Conservation (phyloP, 2,797 vertebrate genomes). For the Cyprinodon diabolis region DNA sequence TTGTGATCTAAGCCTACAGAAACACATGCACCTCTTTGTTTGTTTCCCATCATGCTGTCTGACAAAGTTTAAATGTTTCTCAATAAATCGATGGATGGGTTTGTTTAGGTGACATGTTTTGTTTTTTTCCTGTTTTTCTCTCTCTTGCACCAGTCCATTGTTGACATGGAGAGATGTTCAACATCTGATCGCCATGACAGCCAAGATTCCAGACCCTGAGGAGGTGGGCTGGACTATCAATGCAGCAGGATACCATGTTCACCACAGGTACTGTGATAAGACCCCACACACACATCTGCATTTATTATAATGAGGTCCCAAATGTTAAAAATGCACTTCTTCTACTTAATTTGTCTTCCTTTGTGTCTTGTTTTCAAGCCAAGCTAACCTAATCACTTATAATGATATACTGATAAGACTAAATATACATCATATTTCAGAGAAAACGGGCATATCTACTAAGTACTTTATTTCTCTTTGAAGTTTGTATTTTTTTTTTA, state of each 20-base stretch:
- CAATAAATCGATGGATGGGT: constrained; percentile 57
- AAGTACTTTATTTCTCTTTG: no score
- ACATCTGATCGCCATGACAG: constrained; percentile 81
- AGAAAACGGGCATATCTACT: no score
- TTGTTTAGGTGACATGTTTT: constrained; percentile 28
- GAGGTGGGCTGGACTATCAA: constrained; percentile 80
- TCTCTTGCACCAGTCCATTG: constrained; percentile 76
- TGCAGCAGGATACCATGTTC: constrained; percentile 78
- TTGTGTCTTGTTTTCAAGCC: no score
- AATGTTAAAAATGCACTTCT: no score
- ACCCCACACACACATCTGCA: neutral
- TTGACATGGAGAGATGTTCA: constrained; percentile 83
- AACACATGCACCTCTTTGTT: constrained; percentile 13
- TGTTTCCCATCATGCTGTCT: constrained; percentile 55
- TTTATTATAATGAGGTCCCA: neutral
- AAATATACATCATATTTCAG: no score
- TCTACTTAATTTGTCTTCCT: no score
- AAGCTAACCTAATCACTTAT: no score
- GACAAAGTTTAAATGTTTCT: constrained; percentile 58
- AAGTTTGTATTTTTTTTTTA: no score
- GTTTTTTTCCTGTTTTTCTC: constrained; percentile 71
- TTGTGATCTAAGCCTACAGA: constrained; percentile 19
- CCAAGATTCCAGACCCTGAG: constrained; percentile 79
- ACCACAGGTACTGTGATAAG: constrained; percentile 78
- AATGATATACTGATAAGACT: no score